Base-by-base conservation (phyloP, 1,140 invertebrate species). In the Hesperophylax magnus region DNA sequence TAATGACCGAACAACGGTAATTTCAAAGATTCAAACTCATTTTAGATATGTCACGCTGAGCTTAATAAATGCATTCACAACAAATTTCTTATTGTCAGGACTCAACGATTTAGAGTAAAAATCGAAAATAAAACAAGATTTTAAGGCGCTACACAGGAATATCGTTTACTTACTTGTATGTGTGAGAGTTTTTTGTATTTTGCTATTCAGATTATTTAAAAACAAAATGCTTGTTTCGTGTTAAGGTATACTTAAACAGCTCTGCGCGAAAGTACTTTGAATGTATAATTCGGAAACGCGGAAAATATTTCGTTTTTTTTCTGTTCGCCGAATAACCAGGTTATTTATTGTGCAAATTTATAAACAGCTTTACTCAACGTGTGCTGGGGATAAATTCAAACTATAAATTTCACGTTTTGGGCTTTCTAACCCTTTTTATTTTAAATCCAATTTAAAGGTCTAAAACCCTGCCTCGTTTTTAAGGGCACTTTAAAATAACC, bases 321-420 rank as follows among this genome's bases (percentile, higher is more conserved):
- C 15, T 27, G 18, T 54, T 58, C 20, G 4, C 52, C 14, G 6
- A 75, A 54, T 54, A 56, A 56, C 71, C 22, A 56, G 20, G 54
- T 75, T 56, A 75, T 75, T 75, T 75, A 75, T 75, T 75, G 71
- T 75, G 17, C 22, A 75, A 75, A 75, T 75, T 75, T 75, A 75
- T 75, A 75, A 75, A 75, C 52, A 75, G 71, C 71, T 58, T 75
- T 75, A 75, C 56, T 31, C 53, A 75, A 75, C 71, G 27, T 75
- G 71, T 75, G 53, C 53, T 17, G 24, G 52, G 71, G 56, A 75
- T 75, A 7, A 75, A 75, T 56, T 75, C 18, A 75, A 75, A 75
- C 71, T 56, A 75, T 75, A 75, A 71, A 71, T 71, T 71, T 52
- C 67, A 52, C 67, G 67, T 52, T 52, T 20, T n/a, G 22, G 15